Base-by-base conservation (phyloP, 2,113 vertebrate species). In the Neolamprologus variostigma region DNA sequence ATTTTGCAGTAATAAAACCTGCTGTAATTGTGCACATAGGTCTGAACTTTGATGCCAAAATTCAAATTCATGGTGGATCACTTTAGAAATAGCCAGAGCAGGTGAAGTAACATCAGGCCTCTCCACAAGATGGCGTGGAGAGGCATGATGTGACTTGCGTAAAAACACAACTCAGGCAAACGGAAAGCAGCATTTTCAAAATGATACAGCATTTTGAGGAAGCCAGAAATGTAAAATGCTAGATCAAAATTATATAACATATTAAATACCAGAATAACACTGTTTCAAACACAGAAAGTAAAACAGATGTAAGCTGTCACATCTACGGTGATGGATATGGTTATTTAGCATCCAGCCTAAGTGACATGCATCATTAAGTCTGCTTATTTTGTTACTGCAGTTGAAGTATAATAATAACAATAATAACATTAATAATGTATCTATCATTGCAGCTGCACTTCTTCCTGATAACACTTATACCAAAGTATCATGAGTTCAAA, bases 111-210 rank as follows among this genome's bases (percentile, higher is more conserved):
- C 26, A 17, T 17, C 57, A 31, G 0, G 2, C 8, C 8, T 61
- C 26, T 61, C 57, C 57, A 61, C 57, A 31, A 61, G 57, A 61
- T 61, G 26, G 57, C 3, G 26, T 61, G 26, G 16, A 33, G 28
- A 61, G 16, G 57, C 1, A 0, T 17, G 28, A 33, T 61, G 28
- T 61, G 9, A 33, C 5, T 61, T 33, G 28, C 0, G 2, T 2
- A 19, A 61, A 61, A 61, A 61, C 57, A 33, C 57, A 61, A 17
- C 26, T 61, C 57, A 61, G 0, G 28, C 57, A 61, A 33, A 10
- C 8, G 10, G 14, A 61, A 61, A 61, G 57, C 28, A 61, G 0
- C 57, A 33, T 31, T 66, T 66, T 66, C 4, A 0, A 35, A 66
- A 66, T 8, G 61, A 35, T 66, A 35, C 59, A 35, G 59, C 59